phyloP scores from a whole-genome alignment of 1,140 invertebrate genomes.

The Drosophila bocqueti region DNA sequence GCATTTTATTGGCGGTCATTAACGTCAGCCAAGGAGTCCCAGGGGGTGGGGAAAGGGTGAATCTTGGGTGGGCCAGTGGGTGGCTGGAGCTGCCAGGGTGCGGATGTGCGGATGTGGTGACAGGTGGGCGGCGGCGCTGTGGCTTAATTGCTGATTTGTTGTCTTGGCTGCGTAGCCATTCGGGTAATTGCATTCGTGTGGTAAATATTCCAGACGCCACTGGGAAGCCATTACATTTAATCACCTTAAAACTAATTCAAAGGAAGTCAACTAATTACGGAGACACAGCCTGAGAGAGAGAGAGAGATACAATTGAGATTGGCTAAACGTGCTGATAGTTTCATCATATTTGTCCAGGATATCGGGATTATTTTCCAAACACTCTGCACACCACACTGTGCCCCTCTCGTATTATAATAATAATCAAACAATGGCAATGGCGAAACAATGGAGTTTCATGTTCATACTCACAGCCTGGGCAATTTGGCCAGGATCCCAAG shows the following conservation, averaged over 20 bases:
- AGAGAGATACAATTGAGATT: slow-evolving; percentile 13
- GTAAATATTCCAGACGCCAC: slow-evolving; percentile 59
- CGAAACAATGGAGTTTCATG: slow-evolving; percentile 57
- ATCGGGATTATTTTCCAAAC: slow-evolving; percentile 27
- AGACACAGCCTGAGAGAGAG: neutral
- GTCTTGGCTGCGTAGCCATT: slow-evolving; percentile 49
- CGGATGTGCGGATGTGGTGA: slow-evolving; percentile 43
- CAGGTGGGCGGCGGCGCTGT: slow-evolving; percentile 43
- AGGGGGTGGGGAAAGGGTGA: slow-evolving; percentile 5
- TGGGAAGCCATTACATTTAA: slow-evolving; percentile 54
- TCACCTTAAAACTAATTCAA: slow-evolving; percentile 61
- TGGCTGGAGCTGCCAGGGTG: neutral
- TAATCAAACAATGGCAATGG: slow-evolving; percentile 59
- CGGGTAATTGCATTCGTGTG: slow-evolving; percentile 61
- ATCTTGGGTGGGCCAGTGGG: neutral
- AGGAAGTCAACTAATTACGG: slow-evolving; percentile 37
- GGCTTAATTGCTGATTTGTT: slow-evolving; percentile 66
- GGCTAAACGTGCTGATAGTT: slow-evolving; percentile 47
- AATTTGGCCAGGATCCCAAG: slow-evolving; percentile 44
- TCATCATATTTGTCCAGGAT: slow-evolving; percentile 26
- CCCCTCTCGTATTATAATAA: slow-evolving; percentile 33
- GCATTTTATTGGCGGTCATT: slow-evolving; percentile 82
- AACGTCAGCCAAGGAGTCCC: slow-evolving; percentile 65
- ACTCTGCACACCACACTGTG: neutral
- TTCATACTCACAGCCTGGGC: slow-evolving; percentile 16